These are phyloP conservation scores for Heliconius himera DNA, from an alignment of 1,140 invertebrate species.

Conservation along the genomic window DNA sequence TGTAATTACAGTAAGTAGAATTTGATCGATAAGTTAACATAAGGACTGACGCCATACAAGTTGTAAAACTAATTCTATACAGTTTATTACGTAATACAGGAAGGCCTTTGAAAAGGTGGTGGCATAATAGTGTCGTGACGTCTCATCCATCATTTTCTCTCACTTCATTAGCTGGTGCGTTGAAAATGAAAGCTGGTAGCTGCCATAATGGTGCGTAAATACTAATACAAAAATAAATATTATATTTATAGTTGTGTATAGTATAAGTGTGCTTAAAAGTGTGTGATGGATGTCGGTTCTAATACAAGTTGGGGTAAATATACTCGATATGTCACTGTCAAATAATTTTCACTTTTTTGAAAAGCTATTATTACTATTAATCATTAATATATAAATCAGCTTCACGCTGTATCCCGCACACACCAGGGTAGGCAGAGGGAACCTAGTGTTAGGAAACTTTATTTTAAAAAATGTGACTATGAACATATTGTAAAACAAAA, in stretches of 20 bases:
- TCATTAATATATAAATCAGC: no score
- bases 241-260: neutral
- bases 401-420: no score
- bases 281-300: neutral
- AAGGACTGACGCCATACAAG: neutral
- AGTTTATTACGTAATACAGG: slow-evolving; percentile 14
- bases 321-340: no score
- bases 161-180: slow-evolving; percentile 57
- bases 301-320: neutral
- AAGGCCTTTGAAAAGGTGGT: slow-evolving; percentile 1
- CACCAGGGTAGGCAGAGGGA: no score
- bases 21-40: neutral
- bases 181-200: slow-evolving; percentile 8
- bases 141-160: slow-evolving; percentile 70
- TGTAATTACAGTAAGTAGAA: neutral
- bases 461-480: neutral
- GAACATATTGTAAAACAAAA: neutral
- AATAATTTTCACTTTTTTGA: no score
- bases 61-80: slow-evolving; percentile 5
- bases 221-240: slow-evolving; percentile 4
- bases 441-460: no score
- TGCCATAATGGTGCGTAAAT: neutral
- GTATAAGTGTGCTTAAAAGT: neutral
- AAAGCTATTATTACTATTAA: no score
- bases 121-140: slow-evolving; percentile 18